Conservation (phyloP, 2,888 invertebrate genomes). For the Carcina quercana region DNA sequence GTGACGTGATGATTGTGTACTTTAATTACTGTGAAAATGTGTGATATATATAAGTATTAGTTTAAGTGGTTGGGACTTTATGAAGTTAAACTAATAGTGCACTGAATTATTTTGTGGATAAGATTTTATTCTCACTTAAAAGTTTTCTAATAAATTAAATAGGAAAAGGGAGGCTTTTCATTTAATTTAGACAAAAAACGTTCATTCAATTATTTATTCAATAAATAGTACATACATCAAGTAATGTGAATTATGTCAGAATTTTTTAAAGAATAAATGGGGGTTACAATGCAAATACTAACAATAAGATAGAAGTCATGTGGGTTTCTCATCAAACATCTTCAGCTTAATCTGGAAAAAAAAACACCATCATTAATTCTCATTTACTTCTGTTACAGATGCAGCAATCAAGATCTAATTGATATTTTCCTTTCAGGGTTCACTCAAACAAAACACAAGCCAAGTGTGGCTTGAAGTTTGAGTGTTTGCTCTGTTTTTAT, state of each 20-base stretch:
- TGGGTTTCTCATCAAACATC: constrained; percentile 29
- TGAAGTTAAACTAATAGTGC: constrained; percentile 6
- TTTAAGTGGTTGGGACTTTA: constrained; percentile 12
- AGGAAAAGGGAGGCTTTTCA: constrained; percentile 55
- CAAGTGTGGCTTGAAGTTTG: constrained; percentile 42
- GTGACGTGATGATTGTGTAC: constrained; percentile 42
- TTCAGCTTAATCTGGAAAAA: constrained; percentile 58
- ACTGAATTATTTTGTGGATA: constrained; percentile 8
- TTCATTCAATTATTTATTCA: constrained; percentile 31
- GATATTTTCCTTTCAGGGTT: constrained; percentile 45
- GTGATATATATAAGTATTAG: constrained; percentile 31
- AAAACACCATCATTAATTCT: constrained; percentile 47
- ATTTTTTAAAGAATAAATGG: neutral
- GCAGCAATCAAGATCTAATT: constrained; percentile 63
- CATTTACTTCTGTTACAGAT: constrained; percentile 67
- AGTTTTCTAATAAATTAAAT: constrained; percentile 50
- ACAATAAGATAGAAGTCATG: constrained; percentile 1
- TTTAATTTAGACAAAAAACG: constrained; percentile 35
- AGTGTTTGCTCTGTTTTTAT: constrained; percentile 48
- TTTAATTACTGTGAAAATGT: constrained; percentile 30
- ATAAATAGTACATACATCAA: constrained; percentile 38
- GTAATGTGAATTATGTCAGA: constrained; percentile 8
- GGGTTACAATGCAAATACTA: constrained; percentile 3
- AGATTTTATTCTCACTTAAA: constrained; percentile 29
- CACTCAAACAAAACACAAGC: constrained; percentile 43